Evolutionary conservation across 2,797 vertebrate species (phyloP).

Genomic region (Rhadinocentrus ornatus): DNA sequence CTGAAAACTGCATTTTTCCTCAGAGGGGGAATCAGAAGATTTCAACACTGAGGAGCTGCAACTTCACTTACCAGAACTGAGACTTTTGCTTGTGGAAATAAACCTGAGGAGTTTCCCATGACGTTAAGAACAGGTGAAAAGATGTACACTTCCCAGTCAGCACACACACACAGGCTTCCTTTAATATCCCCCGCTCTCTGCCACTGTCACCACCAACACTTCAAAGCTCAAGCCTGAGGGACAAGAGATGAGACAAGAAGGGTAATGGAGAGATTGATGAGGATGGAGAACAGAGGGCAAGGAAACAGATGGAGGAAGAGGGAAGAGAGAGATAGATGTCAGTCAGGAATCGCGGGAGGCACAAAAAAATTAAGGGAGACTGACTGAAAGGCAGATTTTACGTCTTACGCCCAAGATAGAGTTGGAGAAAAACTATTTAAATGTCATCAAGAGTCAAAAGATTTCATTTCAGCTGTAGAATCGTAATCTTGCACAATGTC

Average conservation of each 20-base stretch:
- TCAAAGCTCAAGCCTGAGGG: slow-evolving; percentile 33
- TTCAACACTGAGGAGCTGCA: slow-evolving; percentile 5
- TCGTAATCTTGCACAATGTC: too few species aligned
- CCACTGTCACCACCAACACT: slow-evolving; percentile 28
- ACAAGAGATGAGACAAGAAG: slow-evolving; percentile 49
- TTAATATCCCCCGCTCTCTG: slow-evolving; percentile 2
- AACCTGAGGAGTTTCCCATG: slow-evolving; percentile 14
- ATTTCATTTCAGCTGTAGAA: neutral
- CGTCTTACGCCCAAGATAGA: neutral
- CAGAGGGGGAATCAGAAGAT: neutral
- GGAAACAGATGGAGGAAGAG: slow-evolving; percentile 30
- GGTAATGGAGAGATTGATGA: slow-evolving; percentile 53
- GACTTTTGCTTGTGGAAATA: slow-evolving; percentile 22
- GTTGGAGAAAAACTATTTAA: neutral
- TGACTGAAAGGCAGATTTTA: slow-evolving; percentile 8
- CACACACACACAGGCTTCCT: slow-evolving; percentile 7
- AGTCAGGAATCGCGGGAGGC: slow-evolving; percentile 26
- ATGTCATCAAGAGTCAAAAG: slow-evolving; percentile 11
- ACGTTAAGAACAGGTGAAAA: slow-evolving; percentile 21
- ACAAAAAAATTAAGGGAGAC: slow-evolving; percentile 15
- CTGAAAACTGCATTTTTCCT: neutral
- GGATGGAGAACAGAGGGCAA: slow-evolving; percentile 39
- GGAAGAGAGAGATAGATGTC: slow-evolving; percentile 31
- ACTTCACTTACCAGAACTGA: slow-evolving; percentile 13
- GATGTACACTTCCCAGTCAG: neutral